Evolutionary conservation across 1,140 invertebrate species (phyloP).

Genomic region (Archegozetes longisetosus): DNA sequence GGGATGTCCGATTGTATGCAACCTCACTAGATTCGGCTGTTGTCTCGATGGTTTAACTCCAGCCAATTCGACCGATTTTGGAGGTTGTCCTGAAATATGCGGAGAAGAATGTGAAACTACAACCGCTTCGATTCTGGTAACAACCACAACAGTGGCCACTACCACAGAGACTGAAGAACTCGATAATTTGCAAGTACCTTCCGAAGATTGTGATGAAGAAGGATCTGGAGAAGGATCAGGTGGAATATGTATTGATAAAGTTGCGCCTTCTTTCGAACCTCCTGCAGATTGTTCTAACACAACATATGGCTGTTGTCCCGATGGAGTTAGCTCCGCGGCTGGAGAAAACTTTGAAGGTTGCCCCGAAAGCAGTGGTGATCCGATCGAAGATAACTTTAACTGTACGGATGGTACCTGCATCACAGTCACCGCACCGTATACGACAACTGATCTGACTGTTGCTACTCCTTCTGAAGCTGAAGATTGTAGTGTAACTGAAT

Average conservation of each 20-base stretch:
- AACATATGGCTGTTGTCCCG: constrained; percentile 32
- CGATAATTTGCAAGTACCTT: not conserved
- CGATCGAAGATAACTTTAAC: constrained; percentile 42
- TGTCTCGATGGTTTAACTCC: constrained; percentile 50
- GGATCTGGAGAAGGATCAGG: not conserved
- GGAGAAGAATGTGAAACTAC: constrained; percentile 14
- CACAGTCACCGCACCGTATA: not conserved
- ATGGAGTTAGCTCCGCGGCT: constrained; percentile 30
- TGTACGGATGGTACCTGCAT: constrained; percentile 33
- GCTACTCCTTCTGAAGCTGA: constrained; percentile 10
- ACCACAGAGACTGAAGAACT: not conserved
- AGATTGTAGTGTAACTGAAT: constrained; percentile 44
- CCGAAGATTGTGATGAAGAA: not conserved
- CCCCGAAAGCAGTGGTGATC: constrained; percentile 11
- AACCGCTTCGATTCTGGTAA: not conserved
- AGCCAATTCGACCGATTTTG: constrained; percentile 26
- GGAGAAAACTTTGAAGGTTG: constrained; percentile 35
- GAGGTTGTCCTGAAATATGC: constrained; percentile 22
- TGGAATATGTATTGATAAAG: not conserved
- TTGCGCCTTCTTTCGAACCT: not conserved
- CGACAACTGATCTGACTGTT: not conserved
- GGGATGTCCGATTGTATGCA: constrained; percentile 25
- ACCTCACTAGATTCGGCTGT: constrained; percentile 43
- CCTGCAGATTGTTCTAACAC: constrained; percentile 25
- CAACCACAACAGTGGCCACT: not conserved